phyloP scores from a whole-genome alignment of 2,888 invertebrate species.

The Morpho helenor region DNA sequence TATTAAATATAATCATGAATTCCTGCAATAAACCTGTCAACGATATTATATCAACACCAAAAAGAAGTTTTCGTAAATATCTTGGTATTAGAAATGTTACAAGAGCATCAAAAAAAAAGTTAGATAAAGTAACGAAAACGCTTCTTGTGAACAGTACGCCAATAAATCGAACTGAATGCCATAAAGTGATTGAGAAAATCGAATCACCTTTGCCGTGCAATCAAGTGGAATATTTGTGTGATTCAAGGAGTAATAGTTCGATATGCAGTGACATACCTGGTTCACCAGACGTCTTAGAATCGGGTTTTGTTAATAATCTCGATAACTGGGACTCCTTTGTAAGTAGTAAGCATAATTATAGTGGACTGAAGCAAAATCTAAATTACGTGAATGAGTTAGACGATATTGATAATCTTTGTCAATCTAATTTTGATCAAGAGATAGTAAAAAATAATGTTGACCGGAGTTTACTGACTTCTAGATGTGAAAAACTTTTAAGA shows the following conservation, averaged over 20 bases:
- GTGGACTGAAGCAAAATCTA: slow-evolving; percentile 16
- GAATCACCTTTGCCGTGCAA: slow-evolving; percentile 68
- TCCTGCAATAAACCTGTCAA: slow-evolving; percentile 1
- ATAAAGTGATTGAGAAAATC: slow-evolving; percentile 35
- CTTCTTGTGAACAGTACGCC: slow-evolving; percentile 35
- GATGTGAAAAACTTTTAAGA: slow-evolving; percentile 36
- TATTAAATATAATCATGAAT: slow-evolving; percentile 12
- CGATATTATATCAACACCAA: slow-evolving; percentile 48
- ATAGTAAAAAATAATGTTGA: slow-evolving; percentile 30
- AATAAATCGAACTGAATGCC: slow-evolving; percentile 32
- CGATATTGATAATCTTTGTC: slow-evolving; percentile 49
- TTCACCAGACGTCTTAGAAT: slow-evolving; percentile 46
- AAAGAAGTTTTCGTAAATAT: slow-evolving; percentile 54
- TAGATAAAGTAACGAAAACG: slow-evolving; percentile 9
- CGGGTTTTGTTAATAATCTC: slow-evolving; percentile 34
- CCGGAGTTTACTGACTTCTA: slow-evolving; percentile 30
- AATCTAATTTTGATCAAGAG: slow-evolving; percentile 42
- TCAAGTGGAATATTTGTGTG: slow-evolving; percentile 61
- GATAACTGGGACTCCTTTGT: slow-evolving; percentile 49
- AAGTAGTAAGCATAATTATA: slow-evolving; percentile 29
- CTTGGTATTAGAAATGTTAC: slow-evolving; percentile 36
- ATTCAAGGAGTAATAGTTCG: slow-evolving; percentile 47
- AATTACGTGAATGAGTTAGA: not conserved
- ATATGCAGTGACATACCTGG: slow-evolving; percentile 42
- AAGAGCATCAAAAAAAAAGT: slow-evolving; percentile 21